Evolutionary conservation across 2,888 invertebrate genomes (phyloP).

Genomic region (Tenthredo distinguenda): DNA sequence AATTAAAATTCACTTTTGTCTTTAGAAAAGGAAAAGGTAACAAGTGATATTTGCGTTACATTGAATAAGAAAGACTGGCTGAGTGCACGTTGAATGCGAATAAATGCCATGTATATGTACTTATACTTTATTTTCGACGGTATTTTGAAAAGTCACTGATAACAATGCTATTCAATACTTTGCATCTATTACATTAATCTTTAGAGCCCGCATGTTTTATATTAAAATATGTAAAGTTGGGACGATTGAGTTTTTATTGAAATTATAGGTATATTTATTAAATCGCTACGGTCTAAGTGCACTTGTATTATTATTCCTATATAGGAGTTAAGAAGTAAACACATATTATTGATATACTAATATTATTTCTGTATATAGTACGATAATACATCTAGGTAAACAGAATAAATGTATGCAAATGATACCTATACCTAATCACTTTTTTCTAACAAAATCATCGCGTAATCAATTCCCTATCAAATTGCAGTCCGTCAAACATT

Average conservation of each 20-base stretch:
- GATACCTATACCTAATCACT: not conserved
- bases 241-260: constrained; percentile 11
- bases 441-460: not conserved
- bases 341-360: constrained; percentile 22
- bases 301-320: constrained; percentile 17
- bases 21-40: not conserved
- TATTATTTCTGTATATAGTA: constrained; percentile 17
- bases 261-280: constrained; percentile 22
- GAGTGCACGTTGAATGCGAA: constrained; percentile 12
- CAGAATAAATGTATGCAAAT: not conserved
- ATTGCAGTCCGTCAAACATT: no score
- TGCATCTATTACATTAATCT: not conserved
- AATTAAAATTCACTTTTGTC: not conserved
- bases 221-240: constrained; percentile 47
- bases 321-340: not conserved
- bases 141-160: not conserved
- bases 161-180: not conserved
- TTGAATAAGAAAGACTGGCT: not conserved
- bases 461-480: not conserved
- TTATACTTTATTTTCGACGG: not conserved
- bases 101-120: not conserved
- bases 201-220: constrained; percentile 31
- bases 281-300: not conserved
- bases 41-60: not conserved
- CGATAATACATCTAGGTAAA: not conserved